phyloP scores from a whole-genome alignment of 2,797 vertebrate species.

The Xiphorhynchus erythropygius region DNA sequence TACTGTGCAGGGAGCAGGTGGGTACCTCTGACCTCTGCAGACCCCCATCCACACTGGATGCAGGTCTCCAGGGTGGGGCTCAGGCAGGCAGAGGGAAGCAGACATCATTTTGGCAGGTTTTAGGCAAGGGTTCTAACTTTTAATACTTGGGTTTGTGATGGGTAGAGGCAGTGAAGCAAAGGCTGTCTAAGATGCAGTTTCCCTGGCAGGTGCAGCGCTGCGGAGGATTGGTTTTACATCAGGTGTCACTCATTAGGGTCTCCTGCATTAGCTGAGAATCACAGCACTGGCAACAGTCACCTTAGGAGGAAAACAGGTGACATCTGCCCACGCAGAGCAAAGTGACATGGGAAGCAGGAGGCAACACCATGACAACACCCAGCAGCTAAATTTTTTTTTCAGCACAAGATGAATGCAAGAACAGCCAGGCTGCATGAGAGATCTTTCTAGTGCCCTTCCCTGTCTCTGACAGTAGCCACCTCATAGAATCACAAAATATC shows the following conservation, averaged over 20 bases:
- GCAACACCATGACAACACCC: neutral
- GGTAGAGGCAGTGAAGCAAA: neutral
- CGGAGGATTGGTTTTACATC: neutral
- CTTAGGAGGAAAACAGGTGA: neutral
- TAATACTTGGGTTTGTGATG: neutral
- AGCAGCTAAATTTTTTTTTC: neutral
- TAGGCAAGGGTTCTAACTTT: neutral
- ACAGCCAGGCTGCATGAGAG: neutral
- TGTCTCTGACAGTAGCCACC: neutral
- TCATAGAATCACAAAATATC: neutral
- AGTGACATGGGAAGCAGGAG: neutral
- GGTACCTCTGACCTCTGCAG: neutral
- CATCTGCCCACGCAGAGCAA: neutral
- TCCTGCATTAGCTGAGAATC: neutral
- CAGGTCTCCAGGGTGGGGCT: neutral
- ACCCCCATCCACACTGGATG: accelerated
- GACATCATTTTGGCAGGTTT: neutral
- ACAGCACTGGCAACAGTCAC: neutral
- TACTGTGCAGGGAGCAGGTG: neutral
- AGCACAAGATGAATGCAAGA: neutral
- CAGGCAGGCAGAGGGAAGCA: neutral
- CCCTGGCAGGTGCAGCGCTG: neutral
- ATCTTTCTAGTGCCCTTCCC: neutral
- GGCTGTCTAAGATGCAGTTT: neutral
- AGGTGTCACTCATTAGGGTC: neutral